Conservation (phyloP, 2,888 invertebrate species). For the Athripsodes cinereus region DNA sequence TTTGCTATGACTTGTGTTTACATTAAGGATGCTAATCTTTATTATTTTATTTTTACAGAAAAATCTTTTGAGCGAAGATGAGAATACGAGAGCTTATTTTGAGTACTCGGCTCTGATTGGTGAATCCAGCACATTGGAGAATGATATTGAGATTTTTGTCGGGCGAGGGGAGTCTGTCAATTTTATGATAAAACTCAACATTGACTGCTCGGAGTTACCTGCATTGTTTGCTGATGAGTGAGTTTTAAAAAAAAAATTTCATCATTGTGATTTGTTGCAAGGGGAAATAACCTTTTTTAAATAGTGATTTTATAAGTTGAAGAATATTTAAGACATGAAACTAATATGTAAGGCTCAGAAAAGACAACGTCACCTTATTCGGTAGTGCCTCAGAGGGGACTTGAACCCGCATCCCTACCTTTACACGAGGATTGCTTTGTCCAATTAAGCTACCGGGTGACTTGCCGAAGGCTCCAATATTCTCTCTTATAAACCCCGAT, state of each 20-base stretch:
- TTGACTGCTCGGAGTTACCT: conserved; percentile 58
- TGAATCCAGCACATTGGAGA: conserved; percentile 45
- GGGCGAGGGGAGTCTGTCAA: conserved; percentile 51
- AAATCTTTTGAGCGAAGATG: conserved; percentile 46
- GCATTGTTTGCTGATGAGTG: conserved; percentile 49
- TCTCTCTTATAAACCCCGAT: no score
- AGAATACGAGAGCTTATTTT: conserved; percentile 50
- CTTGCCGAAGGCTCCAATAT: no score
- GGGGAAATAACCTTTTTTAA: background rate
- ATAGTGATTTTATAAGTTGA: no score
- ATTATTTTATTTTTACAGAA: conserved; percentile 34
- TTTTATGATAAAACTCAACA: conserved; percentile 58
- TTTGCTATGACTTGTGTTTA: no score
- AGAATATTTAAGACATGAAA: no score
- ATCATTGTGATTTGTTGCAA: no score
- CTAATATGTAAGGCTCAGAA: no score
- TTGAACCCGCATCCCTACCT: no score
- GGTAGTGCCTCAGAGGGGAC: no score
- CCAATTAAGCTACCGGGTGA: no score
- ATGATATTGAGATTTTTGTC: conserved; percentile 62
- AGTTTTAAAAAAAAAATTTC: conserved; percentile 17
- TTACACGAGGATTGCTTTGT: no score
- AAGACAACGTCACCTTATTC: no score
- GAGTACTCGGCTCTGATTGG: conserved; percentile 60
- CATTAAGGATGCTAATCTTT: background rate